Conservation (phyloP, 2,888 invertebrate species). For the Carpatolechia fugitivella region DNA sequence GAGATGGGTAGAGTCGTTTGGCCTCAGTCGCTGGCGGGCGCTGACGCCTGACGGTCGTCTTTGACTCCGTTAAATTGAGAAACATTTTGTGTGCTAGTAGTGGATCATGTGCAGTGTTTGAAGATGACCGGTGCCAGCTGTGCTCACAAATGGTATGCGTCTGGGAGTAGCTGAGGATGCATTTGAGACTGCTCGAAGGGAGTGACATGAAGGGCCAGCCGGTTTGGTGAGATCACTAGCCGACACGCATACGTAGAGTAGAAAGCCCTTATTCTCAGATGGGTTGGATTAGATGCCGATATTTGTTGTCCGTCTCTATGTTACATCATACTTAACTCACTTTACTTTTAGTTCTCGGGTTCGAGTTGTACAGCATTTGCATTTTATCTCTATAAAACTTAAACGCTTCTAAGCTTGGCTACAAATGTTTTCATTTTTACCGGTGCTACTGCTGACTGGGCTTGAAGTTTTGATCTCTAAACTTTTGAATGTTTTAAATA, state of each 20-base stretch:
- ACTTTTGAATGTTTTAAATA: too few relatives aligned
- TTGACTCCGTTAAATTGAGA: constrained; percentile 18
- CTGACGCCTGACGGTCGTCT: constrained; percentile 42
- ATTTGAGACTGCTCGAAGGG: constrained; percentile 58
- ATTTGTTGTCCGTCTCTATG: neutral
- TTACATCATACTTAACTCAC: neutral
- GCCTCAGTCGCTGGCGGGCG: constrained; percentile 52
- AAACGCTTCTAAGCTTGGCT: neutral
- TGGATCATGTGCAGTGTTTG: constrained; percentile 63
- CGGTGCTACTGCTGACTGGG: too few relatives aligned
- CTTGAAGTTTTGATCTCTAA: too few relatives aligned
- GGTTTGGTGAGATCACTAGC: constrained; percentile 73
- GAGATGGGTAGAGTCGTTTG: constrained; percentile 39
- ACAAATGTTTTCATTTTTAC: neutral
- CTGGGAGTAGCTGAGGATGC: constrained; percentile 63
- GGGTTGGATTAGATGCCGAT: constrained; percentile 8
- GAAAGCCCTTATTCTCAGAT: constrained; percentile 38
- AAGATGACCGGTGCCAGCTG: constrained; percentile 68
- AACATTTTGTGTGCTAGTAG: constrained; percentile 26
- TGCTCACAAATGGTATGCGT: constrained; percentile 62
- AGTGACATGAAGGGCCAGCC: constrained; percentile 74
- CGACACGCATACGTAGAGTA: constrained; percentile 46
- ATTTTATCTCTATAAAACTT: too few relatives aligned
- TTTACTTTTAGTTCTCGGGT: neutral
- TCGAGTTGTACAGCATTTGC: too few relatives aligned